phyloP scores from a whole-genome alignment of 1,140 invertebrate genomes.

The Mycetomoellerius zeteki region DNA sequence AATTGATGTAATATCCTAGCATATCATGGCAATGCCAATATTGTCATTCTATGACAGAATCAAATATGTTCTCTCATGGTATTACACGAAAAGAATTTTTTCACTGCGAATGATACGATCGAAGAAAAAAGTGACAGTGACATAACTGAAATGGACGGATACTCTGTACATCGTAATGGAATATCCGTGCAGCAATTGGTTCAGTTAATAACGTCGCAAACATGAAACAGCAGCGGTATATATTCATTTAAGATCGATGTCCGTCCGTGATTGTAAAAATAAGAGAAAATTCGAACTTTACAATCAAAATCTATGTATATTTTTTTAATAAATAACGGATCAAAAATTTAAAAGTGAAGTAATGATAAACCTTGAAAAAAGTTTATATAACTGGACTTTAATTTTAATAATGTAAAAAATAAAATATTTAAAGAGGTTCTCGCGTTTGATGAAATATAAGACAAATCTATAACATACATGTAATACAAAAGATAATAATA shows the following conservation, averaged over 20 bases:
- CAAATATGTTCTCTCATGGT: not conserved
- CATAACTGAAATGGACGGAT: not conserved
- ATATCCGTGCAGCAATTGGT: slow-evolving; percentile 51
- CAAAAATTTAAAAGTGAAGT: not conserved
- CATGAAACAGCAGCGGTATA: not conserved
- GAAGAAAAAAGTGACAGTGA: not conserved
- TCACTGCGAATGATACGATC: not conserved
- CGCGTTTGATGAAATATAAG: no score
- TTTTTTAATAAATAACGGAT: not conserved
- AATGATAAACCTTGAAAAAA: not conserved
- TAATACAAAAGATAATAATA: no score
- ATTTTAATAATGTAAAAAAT: not conserved
- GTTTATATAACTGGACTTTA: not conserved
- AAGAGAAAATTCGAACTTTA: not conserved
- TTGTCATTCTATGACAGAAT: slow-evolving; percentile 17
- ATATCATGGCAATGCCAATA: slow-evolving; percentile 16
- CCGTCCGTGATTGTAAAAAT: not conserved
- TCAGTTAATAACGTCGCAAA: slow-evolving; percentile 53
- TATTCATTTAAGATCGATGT: slow-evolving; percentile 19
- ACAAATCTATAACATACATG: no score
- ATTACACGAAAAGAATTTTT: slow-evolving; percentile 21
- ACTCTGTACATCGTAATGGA: slow-evolving; percentile 46
- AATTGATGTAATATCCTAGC: not conserved
- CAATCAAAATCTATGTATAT: not conserved
- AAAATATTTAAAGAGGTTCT: not conserved